Base-by-base conservation (phyloP, 2,888 invertebrate species). In the Parochlus steinenii region DNA sequence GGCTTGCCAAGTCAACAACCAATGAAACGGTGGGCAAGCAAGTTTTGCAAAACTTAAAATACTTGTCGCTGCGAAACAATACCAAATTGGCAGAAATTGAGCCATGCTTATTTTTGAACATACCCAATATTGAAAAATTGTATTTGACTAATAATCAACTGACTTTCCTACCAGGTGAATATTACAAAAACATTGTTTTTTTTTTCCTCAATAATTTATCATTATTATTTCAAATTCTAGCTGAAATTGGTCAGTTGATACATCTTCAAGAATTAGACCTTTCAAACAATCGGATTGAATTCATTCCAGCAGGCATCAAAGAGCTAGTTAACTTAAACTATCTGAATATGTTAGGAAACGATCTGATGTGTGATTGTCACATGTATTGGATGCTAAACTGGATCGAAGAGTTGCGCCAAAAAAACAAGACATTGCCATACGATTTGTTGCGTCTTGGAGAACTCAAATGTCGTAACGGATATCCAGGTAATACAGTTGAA, bases 301-400 rank as follows among this genome's bases (percentile, higher is more conserved):
- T 71, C 47, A 56, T 86, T 45, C 85, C 83, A 16, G 62, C 67
- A 37, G 72, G 77, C 11, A 53, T 89, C 34, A 67, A 69, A 34
- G 65, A 70, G 46, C 59, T 86, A 37, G 62, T 66, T 6, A 57
- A 65, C 31, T 56, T 87, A 36, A 60, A 65, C 44, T 67, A 69
- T 41, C 55, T 87, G 18, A 68, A 71, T 44, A 67, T 87, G 43
- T 63, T 69, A 22, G 69, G 71, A 38, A 89, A 89, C 53, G 75
- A 74, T 18, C 85, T 82, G 76, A 71, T 74, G 12, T 89, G 89
- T 60, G 83, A 86, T 55, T 89, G 89, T 49, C 70, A 79, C 31
- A 78, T 83, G 69, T 71, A 69, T 43, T 85, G 85, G 85, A 71
- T 83, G 44, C 55, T 63, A 2, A 52, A 63, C 10, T 76, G 74